Evolutionary conservation across 2,113 vertebrate genomes (phyloP).

Genomic region (Heloderma charlesbogerti): DNA sequence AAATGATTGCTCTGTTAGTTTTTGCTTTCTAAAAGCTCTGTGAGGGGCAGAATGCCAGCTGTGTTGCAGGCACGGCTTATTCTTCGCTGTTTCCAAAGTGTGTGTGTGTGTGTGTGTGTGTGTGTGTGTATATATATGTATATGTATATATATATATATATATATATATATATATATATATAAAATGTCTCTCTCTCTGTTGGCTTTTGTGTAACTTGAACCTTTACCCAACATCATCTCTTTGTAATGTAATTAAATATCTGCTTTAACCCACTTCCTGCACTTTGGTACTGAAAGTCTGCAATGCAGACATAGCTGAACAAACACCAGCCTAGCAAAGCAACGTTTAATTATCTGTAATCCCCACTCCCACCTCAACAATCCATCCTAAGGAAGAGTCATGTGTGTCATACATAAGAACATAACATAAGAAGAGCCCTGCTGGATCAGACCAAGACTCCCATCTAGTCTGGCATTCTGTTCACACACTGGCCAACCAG

Average conservation of each 20-base stretch:
- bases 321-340: neutral
- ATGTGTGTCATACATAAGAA: neutral
- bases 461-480: too few species aligned
- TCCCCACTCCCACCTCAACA: neutral
- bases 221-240: neutral
- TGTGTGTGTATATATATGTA: too few species aligned
- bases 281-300: neutral
- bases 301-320: neutral
- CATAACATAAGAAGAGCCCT: too few species aligned
- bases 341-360: neutral
- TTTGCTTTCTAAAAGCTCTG: neutral
- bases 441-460: too few species aligned
- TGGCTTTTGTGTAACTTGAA: neutral
- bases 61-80: neutral
- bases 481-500: too few species aligned
- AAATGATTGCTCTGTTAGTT: too few species aligned
- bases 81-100: neutral
- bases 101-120: too few species aligned
- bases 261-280: slow-evolving; percentile 16
- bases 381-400: neutral
- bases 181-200: too few species aligned
- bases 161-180: neutral
- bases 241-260: neutral
- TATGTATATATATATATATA: neutral
- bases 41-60: neutral